Evolutionary conservation across 2,797 vertebrate species (phyloP), one percentile per base, ranked within the genome.

Genomic region (Sebastolobus alascanus): DNA sequence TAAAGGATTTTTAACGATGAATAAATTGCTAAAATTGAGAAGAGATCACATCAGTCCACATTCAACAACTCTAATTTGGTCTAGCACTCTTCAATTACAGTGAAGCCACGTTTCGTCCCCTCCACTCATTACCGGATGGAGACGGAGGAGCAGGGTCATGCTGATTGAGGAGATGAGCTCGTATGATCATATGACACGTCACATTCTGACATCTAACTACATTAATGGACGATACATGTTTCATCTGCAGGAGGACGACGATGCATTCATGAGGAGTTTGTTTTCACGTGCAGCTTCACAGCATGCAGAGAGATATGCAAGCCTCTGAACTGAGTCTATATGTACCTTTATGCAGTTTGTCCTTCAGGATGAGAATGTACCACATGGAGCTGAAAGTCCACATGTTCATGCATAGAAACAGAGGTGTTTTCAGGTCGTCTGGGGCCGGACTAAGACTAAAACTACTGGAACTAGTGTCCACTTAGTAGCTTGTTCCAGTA

Each of bases 161-260:
- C 0, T 87, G 84, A 90, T 89, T 75, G 88, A 79, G 73, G 55
- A 69, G 68, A 89, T 92, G 43, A 86, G 63, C 63, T 22, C 6
- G 4, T 33, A 3, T 9, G 52, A 72, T 22, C 8, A 4, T 29
- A 3, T 9, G 52, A 72, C 33, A 4, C 61, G 55, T 67, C 29
- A n/a, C 12, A 52, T 52, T 52, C 50, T 52, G 18, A 52, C 50
- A 52, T 52, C 20, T 20, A 52, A 52, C 50, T 10, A 20, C 50
- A n/a, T n/a, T 87, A 86, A 85, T 84, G 77, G 61, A 74, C 1
- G 22, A 79, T 46, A 1, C 40, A 18, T 76, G 71, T 74, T 89
- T 78, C 69, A 71, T 83, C 58, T 55, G 29, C 18, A 12, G 61
- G 33, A 22, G 40, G 20, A 35, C 7, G 33, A 43, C 1, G n/a